Evolutionary conservation across 2,113 vertebrate species (phyloP).

Genomic region (Indicator indicator): DNA sequence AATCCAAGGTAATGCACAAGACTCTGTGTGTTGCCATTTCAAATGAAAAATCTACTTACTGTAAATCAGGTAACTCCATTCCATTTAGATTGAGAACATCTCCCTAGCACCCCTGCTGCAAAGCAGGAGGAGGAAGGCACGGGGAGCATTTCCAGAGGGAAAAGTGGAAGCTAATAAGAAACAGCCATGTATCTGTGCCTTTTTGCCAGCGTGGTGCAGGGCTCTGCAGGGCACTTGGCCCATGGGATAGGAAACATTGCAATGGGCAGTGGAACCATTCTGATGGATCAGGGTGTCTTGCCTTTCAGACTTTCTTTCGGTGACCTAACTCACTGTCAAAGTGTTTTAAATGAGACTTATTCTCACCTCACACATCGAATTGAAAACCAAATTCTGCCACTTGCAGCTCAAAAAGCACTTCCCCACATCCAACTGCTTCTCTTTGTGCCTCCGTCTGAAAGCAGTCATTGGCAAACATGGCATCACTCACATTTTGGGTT

Average conservation of each 20-base stretch:
- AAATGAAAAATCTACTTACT: background rate
- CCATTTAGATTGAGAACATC: background rate
- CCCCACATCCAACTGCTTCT: background rate
- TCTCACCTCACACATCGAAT: background rate
- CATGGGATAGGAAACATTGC: background rate
- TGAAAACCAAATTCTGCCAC: background rate
- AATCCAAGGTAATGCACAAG: background rate
- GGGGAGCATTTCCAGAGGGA: background rate
- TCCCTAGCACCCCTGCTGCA: background rate
- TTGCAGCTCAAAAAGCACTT: background rate
- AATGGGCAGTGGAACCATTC: background rate
- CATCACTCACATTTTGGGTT: background rate
- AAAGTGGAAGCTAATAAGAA: slow-evolving; percentile 4
- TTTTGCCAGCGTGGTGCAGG: accelerated
- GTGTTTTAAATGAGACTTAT: background rate
- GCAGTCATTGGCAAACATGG: background rate
- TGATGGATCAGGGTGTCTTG: background rate
- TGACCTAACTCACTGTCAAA: background rate
- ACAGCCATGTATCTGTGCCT: accelerated
- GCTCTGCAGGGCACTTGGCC: background rate
- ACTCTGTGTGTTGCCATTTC: background rate
- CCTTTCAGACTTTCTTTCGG: background rate
- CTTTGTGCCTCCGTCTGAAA: background rate
- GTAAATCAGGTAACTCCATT: background rate
- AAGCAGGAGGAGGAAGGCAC: background rate